phyloP scores from a whole-genome alignment of 2,888 invertebrate species.

The Lordiphosa fenestrarum region DNA sequence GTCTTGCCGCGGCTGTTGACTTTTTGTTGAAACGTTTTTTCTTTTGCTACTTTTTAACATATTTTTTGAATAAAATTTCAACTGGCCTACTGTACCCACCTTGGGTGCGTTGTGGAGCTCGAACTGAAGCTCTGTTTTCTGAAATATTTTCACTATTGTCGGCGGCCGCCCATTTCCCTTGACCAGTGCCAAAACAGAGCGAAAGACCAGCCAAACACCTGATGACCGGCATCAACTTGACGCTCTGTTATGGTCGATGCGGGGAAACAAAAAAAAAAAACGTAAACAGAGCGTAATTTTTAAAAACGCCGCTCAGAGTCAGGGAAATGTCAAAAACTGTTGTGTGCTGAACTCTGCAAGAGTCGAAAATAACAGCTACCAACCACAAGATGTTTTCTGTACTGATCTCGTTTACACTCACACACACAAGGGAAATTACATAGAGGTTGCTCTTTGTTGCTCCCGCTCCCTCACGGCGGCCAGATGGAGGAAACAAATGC shows the following conservation, averaged over 20 bases:
- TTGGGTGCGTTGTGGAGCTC: slow-evolving; percentile 8
- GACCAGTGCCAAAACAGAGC: slow-evolving; percentile 46
- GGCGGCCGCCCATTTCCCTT: background rate
- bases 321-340: slow-evolving; percentile 70
- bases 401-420: slow-evolving; percentile 72
- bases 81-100: slow-evolving; percentile 18
- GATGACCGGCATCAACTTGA: slow-evolving; percentile 53
- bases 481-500: slow-evolving; percentile 50
- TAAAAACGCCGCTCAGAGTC: slow-evolving; percentile 67
- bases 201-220: slow-evolving; percentile 37
- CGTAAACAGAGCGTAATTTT: slow-evolving; percentile 71
- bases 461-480: slow-evolving; percentile 54
- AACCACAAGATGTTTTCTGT: slow-evolving; percentile 42
- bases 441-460: slow-evolving; percentile 64
- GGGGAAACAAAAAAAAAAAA: slow-evolving; percentile 36
- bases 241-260: slow-evolving; percentile 37
- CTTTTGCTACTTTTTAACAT: background rate
- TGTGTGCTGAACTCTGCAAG: slow-evolving; percentile 67
- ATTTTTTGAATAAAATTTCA: slow-evolving; percentile 9
- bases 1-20: slow-evolving; percentile 4
- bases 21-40: slow-evolving; percentile 8
- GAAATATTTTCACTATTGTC: background rate
- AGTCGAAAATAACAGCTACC: slow-evolving; percentile 37
- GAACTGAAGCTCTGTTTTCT: slow-evolving; percentile 7
- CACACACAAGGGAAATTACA: slow-evolving; percentile 53